Evolutionary conservation across 1,140 invertebrate species (phyloP).

Genomic region (Acyrthosiphon pisum): DNA sequence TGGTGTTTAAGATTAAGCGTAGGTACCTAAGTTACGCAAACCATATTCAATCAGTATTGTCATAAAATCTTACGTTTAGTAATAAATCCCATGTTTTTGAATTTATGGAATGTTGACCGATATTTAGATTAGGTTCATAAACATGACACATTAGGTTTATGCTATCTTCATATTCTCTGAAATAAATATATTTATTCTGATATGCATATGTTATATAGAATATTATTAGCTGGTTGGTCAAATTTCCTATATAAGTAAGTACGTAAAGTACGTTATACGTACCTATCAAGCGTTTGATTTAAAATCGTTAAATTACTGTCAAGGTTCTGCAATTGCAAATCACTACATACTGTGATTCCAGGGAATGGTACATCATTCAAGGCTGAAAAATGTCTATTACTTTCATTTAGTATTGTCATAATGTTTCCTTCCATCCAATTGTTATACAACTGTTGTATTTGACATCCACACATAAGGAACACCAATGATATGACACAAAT

Average conservation of each 20-base stretch:
- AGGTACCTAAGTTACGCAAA: not conserved
- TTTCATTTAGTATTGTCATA: conserved; percentile 38
- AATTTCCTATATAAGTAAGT: not conserved
- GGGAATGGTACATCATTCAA: conserved; percentile 59
- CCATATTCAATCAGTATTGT: not conserved
- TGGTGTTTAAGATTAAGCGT: no score
- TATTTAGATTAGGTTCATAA: conserved; percentile 42
- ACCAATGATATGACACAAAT: conserved; percentile 58
- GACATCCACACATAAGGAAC: conserved; percentile 54
- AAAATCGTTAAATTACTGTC: not conserved
- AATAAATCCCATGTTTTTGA: conserved; percentile 27
- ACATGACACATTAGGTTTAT: not conserved
- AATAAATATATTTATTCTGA: not conserved
- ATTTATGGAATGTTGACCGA: conserved; percentile 8
- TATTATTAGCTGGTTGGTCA: not conserved
- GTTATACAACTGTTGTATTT: conserved; percentile 36
- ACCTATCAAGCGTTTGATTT: conserved; percentile 15
- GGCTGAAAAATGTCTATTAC: conserved; percentile 7
- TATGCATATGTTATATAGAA: not conserved
- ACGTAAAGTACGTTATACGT: not conserved
- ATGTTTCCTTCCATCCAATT: conserved; percentile 57
- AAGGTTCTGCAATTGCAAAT: conserved; percentile 35
- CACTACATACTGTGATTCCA: conserved; percentile 59
- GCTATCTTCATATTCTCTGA: conserved; percentile 14
- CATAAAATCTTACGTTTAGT: conserved; percentile 13